Conservation (phyloP, 1,140 invertebrate genomes). For the Hirudo medicinalis region DNA sequence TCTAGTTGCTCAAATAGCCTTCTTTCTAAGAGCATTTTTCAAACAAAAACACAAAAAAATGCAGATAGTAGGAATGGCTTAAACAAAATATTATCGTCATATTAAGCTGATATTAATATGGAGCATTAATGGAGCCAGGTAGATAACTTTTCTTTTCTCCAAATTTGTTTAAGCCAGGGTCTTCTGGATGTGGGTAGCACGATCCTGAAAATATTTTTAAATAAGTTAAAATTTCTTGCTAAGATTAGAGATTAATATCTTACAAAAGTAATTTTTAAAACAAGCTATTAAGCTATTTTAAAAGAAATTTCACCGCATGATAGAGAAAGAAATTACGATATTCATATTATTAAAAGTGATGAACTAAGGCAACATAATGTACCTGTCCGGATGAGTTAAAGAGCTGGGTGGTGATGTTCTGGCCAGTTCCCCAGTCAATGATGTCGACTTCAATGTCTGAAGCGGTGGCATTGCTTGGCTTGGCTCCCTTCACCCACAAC, state of each 20-base stretch:
- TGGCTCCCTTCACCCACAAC: constrained; percentile 16
- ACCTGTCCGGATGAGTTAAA: constrained; percentile 38
- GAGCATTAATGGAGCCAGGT: too few species aligned
- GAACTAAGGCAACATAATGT: not conserved
- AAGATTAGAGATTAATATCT: not conserved
- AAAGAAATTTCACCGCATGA: too few species aligned
- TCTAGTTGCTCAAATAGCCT: too few species aligned
- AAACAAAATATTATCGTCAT: too few species aligned
- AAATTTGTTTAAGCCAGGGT: constrained; percentile 4
- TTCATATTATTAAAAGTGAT: too few species aligned
- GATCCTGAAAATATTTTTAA: constrained; percentile 10
- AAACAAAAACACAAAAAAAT: too few species aligned
- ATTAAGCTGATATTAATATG: too few species aligned
- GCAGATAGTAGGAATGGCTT: too few species aligned
- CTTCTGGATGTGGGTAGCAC: constrained; percentile 17
- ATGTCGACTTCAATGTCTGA: constrained; percentile 21
- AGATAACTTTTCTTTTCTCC: too few species aligned
- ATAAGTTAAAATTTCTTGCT: not conserved
- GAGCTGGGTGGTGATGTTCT: constrained; percentile 37
- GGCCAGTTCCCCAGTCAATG: constrained; percentile 35
- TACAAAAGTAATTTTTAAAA: not conserved
- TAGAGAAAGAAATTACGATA: too few species aligned
- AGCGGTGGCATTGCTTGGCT: constrained; percentile 7
- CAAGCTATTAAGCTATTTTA: too few species aligned
- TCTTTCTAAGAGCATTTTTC: too few species aligned